A percentile compares a stretch with the other conserved stretches of the same genome.
These are phyloP conservation scores for Pseudoatta argentina DNA, from an alignment of 1,140 invertebrate genomes.

Conservation along the genomic window DNA sequence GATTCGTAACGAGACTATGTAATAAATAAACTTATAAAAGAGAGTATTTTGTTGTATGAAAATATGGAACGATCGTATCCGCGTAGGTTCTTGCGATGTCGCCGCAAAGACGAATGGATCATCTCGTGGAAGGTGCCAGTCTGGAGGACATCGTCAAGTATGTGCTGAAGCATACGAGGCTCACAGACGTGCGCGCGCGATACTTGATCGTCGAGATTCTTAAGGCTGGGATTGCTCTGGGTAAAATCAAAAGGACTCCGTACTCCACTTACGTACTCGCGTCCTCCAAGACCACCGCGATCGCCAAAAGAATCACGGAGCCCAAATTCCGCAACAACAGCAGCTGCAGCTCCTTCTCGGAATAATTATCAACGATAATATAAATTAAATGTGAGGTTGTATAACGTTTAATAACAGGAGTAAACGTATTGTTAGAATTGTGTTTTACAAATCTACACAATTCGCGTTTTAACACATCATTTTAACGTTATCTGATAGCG, in stretches of 20 bases:
- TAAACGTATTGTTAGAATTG: not conserved
- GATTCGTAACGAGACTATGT: not conserved
- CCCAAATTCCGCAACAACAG: slow-evolving; percentile 76
- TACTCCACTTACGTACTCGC: slow-evolving; percentile 74
- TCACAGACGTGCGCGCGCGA: slow-evolving; percentile 74
- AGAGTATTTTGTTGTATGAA: slow-evolving; percentile 25
- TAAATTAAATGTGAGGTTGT: not conserved
- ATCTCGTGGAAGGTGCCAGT: slow-evolving; percentile 72
- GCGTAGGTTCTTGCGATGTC: slow-evolving; percentile 30
- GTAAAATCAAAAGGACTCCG: slow-evolving; percentile 79
- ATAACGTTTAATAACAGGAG: not conserved
- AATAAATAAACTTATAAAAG: slow-evolving; percentile 35
- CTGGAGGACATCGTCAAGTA: slow-evolving; percentile 80
- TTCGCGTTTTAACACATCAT: slow-evolving; percentile 3
- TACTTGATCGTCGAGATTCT: slow-evolving; percentile 79
- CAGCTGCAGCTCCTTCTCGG: slow-evolving; percentile 44
- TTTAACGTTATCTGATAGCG: slow-evolving; percentile 13
- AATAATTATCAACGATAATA: slow-evolving; percentile 2
- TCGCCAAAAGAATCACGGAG: slow-evolving; percentile 72
- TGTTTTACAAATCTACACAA: not conserved
- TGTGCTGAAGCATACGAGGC: slow-evolving; percentile 76
- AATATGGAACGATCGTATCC: slow-evolving; percentile 63
- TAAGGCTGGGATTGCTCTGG: slow-evolving; percentile 75
- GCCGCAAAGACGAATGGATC: slow-evolving; percentile 43
- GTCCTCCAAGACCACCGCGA: slow-evolving; percentile 60